phyloP scores from a whole-genome alignment of 2,113 vertebrate species.

The Barbus barbus region DNA sequence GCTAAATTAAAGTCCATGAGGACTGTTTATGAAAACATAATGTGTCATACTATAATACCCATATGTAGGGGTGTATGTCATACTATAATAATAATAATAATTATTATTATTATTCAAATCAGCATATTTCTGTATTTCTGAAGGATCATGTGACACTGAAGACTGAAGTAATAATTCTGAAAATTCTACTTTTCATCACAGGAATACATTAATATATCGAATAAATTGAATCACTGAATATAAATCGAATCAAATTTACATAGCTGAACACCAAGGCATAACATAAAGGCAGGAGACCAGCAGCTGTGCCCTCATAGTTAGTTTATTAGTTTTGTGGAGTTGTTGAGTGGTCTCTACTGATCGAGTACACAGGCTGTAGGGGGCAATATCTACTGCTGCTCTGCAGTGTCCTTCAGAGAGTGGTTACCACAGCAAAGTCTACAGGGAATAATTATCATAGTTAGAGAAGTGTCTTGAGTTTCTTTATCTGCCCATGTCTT shows the following conservation, averaged over 20 bases:
- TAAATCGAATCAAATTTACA: background rate
- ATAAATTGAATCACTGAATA: background rate
- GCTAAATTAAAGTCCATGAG: background rate
- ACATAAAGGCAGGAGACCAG: background rate
- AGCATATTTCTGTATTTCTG: no score
- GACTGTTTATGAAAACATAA: background rate
- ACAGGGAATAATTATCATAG: background rate
- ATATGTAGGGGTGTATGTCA: no score
- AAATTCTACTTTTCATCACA: no score
- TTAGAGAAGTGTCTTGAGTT: background rate
- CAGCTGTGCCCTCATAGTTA: background rate
- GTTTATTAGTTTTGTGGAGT: background rate
- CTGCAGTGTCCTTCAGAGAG: background rate
- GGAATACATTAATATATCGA: background rate
- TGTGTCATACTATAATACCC: no score
- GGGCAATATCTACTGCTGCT: background rate
- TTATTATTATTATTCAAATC: no score
- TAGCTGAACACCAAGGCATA: background rate
- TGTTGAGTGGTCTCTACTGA: background rate
- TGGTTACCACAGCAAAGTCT: conserved; percentile 7
- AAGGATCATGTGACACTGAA: no score
- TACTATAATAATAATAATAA: no score
- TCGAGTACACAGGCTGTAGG: background rate
- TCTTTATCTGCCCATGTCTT: background rate
- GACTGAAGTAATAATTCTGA: no score